Base-by-base conservation (phyloP, 2,797 vertebrate genomes). In the Eulemur coronatus region DNA sequence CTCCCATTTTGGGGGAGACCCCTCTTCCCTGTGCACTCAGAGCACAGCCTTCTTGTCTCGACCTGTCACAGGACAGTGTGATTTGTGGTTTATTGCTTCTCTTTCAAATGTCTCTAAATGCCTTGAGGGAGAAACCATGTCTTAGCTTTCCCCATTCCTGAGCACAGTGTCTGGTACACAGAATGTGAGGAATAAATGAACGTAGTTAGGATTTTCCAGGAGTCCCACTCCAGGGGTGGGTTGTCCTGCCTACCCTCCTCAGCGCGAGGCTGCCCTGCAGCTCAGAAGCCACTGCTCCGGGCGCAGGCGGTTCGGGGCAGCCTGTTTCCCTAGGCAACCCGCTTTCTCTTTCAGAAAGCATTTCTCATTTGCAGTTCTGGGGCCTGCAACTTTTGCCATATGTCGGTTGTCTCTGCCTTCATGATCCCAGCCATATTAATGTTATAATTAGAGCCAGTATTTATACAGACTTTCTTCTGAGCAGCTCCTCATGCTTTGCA, bases 391-490 rank as follows among this genome's bases (percentile, higher is more conserved):
- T 95, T 95, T 63, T 52, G 88, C 97, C 97, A 93, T 96, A 96
- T 96, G 97, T 81, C 61, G 89, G 91, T 65, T 94, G 95, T 96
- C 96, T 91, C 92, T 92, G 98, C 89, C 91, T 96, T 61, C 48
- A 14, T 95, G 96, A 95, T 94, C 95, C 97, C 94, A 94, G 96
- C 94, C 92, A 75, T 92, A 93, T 97, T 97, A 96, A 91, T 91
- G 97, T 96, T 96, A 97, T 95, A 89, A 96, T 97, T 94, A 96
- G 96, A 96, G 96, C 91, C 96, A 61, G 97, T 92, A 96, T 94
- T 97, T 80, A 95, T 96, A 76, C 94, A 91, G 84, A 35, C 84
- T 96, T 91, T 91, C 94, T 86, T 92, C 35, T 15, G 94, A 91
- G 96, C 84, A 41, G 80, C 46, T 75, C 61, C 67, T 67, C 18